phyloP scores from a whole-genome alignment of 1,140 invertebrate species.

The Patella vulgata region DNA sequence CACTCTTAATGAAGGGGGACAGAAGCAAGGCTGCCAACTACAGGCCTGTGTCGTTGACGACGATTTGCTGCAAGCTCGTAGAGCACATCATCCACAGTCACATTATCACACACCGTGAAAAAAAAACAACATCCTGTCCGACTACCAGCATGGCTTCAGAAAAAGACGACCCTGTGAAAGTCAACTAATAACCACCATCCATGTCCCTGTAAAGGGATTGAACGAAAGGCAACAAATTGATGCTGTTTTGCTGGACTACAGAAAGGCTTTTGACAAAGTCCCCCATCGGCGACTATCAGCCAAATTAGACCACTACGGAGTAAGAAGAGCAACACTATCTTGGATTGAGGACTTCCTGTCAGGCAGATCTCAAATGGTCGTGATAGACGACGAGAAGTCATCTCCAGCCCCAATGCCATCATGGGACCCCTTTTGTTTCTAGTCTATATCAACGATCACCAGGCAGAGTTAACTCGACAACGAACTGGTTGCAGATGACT shows the following conservation, averaged over 20 bases:
- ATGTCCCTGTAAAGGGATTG: constrained; percentile 8
- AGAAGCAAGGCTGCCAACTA: constrained; percentile 10
- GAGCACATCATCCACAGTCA: constrained; percentile 23
- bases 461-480: background rate
- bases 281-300: background rate
- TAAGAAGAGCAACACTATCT: too few relatives aligned
- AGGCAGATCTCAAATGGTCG: constrained; percentile 15
- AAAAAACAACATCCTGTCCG: too few relatives aligned
- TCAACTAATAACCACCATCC: constrained; percentile 11
- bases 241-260: constrained; percentile 10
- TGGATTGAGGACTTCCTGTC: constrained; percentile 13
- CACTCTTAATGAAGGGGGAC: constrained; percentile 3
- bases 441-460: constrained; percentile 17
- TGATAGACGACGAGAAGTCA: constrained; percentile 17
- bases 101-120: constrained; percentile 20
- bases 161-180: constrained; percentile 16
- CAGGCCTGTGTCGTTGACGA: constrained; percentile 22
- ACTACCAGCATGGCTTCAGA: constrained; percentile 23
- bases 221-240: constrained; percentile 1
- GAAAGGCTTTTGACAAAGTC: constrained; percentile 10
- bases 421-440: constrained; percentile 25
- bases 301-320: constrained; percentile 5
- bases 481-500: constrained; percentile 3
- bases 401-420: constrained; percentile 5
- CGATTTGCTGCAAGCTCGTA: too few relatives aligned